Evolutionary conservation across 1,140 invertebrate species (phyloP), one percentile per base, ranked within the genome.

Genomic region (Oedothorax gibbosus): DNA sequence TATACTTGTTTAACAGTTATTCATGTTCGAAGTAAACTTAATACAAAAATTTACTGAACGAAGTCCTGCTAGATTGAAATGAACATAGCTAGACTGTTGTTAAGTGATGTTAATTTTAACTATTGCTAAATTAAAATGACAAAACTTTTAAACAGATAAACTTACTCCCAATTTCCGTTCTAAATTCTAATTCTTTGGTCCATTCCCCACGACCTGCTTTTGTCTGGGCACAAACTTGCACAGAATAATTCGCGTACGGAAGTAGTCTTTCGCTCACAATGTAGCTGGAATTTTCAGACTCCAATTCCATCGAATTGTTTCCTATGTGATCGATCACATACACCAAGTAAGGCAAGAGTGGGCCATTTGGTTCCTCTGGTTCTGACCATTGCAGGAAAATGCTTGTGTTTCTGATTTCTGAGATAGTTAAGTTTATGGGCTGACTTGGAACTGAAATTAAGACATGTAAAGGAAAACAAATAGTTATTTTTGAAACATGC

Each of bases 401-500:
- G 14, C 53, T 75, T 2, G 72, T 75, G 21, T 60, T 75, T 0
- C 53, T 75, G 0, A 75, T 56, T 4, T 75, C 21, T 21, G 7
- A 9, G 0, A 14, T 10, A 0, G 72, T 57, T 56, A 75, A 21
- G 15, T 75, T 75, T n/a, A 21, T 7, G 0, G 72, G 72, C 7
- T 20, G 18, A 49, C n/a, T 60, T 21, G 72, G 72, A 10, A 57
- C 72, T 75, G 21, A 75, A 75, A 60, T 14, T 35, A 57, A 75
- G 60, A 57, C 49, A 53, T 51, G n/a, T n/a, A 53, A 71, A n/a
- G 2, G 5, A 9, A 18, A 51, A 71, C 10, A 73, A 57, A 12
- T n/a, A 14, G 0, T 12, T 18, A 57, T 73, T 20, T 56, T 66
- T 21, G 2, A 66, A 66, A 4, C 10, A 18, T 66, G 18, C 2